Conservation (phyloP, 2,113 vertebrate species). For the Dipodomys merriami region DNA sequence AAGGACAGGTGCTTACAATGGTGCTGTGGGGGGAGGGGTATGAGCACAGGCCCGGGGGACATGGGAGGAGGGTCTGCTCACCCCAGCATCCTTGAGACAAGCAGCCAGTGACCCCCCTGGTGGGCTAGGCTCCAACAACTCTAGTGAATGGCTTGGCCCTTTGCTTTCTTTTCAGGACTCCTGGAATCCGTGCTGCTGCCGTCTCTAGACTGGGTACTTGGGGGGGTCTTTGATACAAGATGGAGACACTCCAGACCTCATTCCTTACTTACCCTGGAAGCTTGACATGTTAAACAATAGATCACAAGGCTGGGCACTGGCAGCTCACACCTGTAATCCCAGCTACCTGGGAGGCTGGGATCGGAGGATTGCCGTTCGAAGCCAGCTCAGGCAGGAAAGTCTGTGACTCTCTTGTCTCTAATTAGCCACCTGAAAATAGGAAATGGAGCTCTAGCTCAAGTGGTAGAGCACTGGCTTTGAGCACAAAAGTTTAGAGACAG, state of each 20-base stretch:
- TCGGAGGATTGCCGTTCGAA: too few species aligned
- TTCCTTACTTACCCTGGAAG: background rate
- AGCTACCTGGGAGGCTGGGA: too few species aligned
- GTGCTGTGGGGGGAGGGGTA: accelerated
- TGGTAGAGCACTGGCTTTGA: too few species aligned
- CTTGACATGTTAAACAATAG: background rate
- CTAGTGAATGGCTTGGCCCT: background rate
- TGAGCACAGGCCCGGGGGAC: background rate
- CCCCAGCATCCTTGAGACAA: background rate
- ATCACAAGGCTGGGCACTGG: too few species aligned
- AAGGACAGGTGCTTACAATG: background rate
- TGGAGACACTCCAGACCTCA: background rate
- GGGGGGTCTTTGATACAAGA: background rate
- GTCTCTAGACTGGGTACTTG: background rate
- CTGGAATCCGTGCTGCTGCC: background rate
- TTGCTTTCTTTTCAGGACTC: background rate
- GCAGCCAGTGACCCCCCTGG: background rate
- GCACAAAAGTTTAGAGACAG: too few species aligned
- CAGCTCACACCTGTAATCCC: too few species aligned
- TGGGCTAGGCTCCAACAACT: background rate
- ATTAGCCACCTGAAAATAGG: too few species aligned
- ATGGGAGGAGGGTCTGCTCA: background rate
- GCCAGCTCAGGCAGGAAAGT: too few species aligned
- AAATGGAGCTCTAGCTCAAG: too few species aligned
- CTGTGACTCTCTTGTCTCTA: too few species aligned